Conservation (phyloP, 2,888 invertebrate species). For the Xestia c-nigrum region DNA sequence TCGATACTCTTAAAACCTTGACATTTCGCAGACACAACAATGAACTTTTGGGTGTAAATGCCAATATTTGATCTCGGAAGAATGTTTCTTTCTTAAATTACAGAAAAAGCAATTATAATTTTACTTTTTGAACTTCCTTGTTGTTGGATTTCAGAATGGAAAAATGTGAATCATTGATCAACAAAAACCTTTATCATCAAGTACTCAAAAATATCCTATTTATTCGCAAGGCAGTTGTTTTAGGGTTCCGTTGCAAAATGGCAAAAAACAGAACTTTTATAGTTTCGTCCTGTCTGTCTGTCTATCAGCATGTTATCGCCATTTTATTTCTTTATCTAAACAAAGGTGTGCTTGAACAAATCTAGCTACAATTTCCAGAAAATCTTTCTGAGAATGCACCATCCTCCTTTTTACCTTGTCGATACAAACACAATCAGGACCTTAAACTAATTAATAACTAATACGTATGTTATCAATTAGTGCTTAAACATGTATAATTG, state of each 20-base stretch:
- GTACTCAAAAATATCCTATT: background rate
- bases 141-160: background rate
- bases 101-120: constrained; percentile 23
- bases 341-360: background rate
- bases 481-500: background rate
- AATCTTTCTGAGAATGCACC: background rate
- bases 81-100: constrained; percentile 26
- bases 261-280: background rate
- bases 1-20: constrained; percentile 35
- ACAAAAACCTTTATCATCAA: background rate
- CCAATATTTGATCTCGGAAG: constrained; percentile 51
- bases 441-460: background rate
- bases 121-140: constrained; percentile 17
- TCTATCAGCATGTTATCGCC: background rate
- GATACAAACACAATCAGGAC: background rate
- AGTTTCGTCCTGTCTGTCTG: background rate
- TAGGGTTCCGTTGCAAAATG: background rate
- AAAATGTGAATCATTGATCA: background rate
- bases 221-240: background rate
- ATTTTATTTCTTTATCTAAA: background rate
- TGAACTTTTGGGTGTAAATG: constrained; percentile 64
- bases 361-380: background rate
- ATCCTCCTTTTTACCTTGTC: background rate
- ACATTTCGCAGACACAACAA: constrained; percentile 45
- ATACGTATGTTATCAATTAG: background rate